These are phyloP conservation scores for Geotrupes spiniger DNA, from an alignment of 2,888 invertebrate genomes.

Conservation along the genomic window DNA sequence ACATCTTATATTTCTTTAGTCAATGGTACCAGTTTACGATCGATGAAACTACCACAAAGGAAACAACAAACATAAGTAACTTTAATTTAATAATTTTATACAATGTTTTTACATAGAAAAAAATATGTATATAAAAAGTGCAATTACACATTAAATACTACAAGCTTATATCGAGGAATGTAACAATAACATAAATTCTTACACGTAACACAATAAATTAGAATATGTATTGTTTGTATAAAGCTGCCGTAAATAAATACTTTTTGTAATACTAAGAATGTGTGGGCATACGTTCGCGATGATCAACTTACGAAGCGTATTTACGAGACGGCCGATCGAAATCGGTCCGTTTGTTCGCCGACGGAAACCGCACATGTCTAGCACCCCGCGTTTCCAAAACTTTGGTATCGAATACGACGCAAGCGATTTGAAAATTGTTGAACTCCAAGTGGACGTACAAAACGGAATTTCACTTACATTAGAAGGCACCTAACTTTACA, in stretches of 20 bases:
- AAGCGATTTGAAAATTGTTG: background rate
- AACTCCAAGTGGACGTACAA: background rate
- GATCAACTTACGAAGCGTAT: too few species aligned
- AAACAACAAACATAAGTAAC: too few species aligned
- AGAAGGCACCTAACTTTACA: too few species aligned
- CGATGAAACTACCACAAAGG: too few species aligned
- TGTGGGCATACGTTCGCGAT: background rate
- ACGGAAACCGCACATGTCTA: background rate
- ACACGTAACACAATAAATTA: constrained; percentile 10
- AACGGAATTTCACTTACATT: too few species aligned
- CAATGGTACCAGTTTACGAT: too few species aligned
- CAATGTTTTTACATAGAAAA: constrained; percentile 21
- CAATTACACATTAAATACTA: constrained; percentile 35
- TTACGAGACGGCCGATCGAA: too few species aligned
- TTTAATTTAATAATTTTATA: constrained; percentile 5
- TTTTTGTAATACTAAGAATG: constrained; percentile 19
- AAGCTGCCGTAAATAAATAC: constrained; percentile 29
- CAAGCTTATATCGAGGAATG: constrained; percentile 34
- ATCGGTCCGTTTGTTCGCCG: background rate
- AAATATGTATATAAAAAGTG: constrained; percentile 38
- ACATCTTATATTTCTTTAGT: too few species aligned
- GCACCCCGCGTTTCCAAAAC: constrained; percentile 1
- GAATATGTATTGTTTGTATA: constrained; percentile 18
- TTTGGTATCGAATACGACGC: background rate
- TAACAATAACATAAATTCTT: constrained; percentile 30